Conservation (phyloP, 64 coral and sea anemone species). For the Platygyra sinensis region DNA sequence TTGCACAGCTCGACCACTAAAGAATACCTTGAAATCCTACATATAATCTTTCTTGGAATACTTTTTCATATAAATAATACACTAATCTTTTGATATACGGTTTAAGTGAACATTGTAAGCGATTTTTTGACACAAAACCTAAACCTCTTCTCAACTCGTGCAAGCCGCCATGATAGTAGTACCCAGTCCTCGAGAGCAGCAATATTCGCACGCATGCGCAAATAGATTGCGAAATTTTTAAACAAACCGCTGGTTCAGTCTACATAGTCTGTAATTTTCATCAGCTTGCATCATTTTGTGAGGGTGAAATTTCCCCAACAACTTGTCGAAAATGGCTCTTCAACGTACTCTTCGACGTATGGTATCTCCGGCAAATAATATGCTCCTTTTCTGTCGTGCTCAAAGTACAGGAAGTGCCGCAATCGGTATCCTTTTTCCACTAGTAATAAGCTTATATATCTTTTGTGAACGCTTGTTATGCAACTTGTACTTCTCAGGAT, state of each 20-base stretch:
- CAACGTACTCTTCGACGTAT: conserved; percentile 1
- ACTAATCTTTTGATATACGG: background rate
- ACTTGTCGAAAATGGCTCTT: background rate
- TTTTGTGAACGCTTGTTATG: background rate
- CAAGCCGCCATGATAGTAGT: conserved; percentile 18
- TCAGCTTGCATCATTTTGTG: background rate
- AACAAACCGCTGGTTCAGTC: background rate
- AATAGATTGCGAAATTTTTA: background rate
- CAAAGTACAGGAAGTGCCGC: conserved; percentile 22
- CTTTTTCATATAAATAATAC: background rate
- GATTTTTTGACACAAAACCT: background rate
- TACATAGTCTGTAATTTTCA: background rate
- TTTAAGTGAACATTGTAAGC: background rate
- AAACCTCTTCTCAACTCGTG: background rate
- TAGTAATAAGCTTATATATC: background rate
- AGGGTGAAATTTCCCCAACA: background rate
- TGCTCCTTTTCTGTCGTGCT: conserved; percentile 7
- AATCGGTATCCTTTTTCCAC: conserved; percentile 30
- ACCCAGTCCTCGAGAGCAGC: background rate
- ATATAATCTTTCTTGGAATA: background rate
- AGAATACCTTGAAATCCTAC: background rate
- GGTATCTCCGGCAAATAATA: conserved; percentile 22
- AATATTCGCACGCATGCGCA: background rate
- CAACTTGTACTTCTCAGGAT: background rate
- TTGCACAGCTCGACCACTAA: background rate